Percentiles rank a stretch among this genome's conserved stretches.
Evolutionary conservation across 2,113 vertebrate species (phyloP).

Genomic region (Kobus ellipsiprymnus): DNA sequence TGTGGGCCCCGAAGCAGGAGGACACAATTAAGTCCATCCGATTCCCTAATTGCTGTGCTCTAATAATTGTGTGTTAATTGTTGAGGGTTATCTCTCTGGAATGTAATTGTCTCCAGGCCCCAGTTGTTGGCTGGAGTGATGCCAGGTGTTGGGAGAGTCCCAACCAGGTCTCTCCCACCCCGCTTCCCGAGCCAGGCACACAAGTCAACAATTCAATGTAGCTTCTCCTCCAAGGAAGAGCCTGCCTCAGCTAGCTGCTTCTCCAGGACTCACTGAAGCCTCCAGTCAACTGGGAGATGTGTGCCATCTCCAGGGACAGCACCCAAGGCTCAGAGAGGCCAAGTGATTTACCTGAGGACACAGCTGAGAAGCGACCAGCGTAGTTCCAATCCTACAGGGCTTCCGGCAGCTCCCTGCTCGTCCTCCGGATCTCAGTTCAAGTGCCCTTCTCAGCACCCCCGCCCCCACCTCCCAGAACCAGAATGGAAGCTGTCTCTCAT

Average conservation of each 20-base stretch:
- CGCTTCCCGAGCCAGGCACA: background rate
- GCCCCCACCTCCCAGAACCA: accelerated
- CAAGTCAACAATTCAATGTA: background rate
- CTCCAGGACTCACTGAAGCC: background rate
- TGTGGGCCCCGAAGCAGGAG: background rate
- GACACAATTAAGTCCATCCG: background rate
- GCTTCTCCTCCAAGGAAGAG: background rate
- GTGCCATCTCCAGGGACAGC: background rate
- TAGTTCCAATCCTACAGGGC: background rate
- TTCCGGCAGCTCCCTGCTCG: background rate
- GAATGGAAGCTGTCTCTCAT: background rate
- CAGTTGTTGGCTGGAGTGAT: background rate
- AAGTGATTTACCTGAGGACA: background rate
- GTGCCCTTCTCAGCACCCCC: accelerated
- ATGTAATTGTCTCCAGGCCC: background rate
- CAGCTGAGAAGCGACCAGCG: background rate
- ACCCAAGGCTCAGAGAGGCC: background rate
- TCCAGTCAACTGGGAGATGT: background rate
- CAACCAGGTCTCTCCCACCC: background rate
- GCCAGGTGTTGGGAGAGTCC: background rate
- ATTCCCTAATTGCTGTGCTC: background rate
- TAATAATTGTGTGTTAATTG: background rate
- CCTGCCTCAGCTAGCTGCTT: background rate
- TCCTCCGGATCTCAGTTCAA: background rate
- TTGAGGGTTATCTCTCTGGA: background rate